phyloP scores from a whole-genome alignment of 2,797 vertebrate genomes.

The Apogon hyalosoma region DNA sequence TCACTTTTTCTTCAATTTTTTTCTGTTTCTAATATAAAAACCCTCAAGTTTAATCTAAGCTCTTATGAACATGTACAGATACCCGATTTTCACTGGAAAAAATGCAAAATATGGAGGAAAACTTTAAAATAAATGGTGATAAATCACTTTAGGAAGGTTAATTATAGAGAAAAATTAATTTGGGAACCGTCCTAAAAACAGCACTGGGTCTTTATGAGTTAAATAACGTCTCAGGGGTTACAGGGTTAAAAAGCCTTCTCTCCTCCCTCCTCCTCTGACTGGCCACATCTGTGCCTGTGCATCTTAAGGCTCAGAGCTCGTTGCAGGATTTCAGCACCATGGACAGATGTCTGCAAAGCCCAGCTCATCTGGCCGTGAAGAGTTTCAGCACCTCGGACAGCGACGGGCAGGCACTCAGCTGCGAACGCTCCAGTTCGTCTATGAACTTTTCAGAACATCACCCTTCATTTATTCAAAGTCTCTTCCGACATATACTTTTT shows the following conservation, averaged over 20 bases:
- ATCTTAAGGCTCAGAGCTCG: constrained; percentile 17
- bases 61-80: too few species aligned
- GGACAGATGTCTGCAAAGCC: constrained; percentile 58
- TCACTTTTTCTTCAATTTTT: too few species aligned
- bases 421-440: constrained; percentile 15
- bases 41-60: too few species aligned
- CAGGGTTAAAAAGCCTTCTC: neutral
- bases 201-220: too few species aligned
- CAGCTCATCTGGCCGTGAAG: constrained; percentile 54
- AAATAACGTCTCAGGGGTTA: too few species aligned
- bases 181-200: too few species aligned
- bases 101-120: too few species aligned
- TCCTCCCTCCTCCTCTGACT: constrained; percentile 1
- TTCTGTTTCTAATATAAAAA: too few species aligned
- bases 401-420: constrained; percentile 27
- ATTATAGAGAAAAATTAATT: too few species aligned
- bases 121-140: too few species aligned
- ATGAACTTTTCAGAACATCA: constrained; percentile 49
- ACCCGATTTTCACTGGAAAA: too few species aligned
- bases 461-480: constrained; percentile 42
- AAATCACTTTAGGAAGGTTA: too few species aligned
- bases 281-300: constrained; percentile 16
- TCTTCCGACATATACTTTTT: constrained; percentile 12
- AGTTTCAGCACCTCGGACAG: constrained; percentile 65
- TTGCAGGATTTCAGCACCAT: constrained; percentile 50